Evolutionary conservation across 2,888 invertebrate species (phyloP).

Genomic region (Iselma pallidipennis): DNA sequence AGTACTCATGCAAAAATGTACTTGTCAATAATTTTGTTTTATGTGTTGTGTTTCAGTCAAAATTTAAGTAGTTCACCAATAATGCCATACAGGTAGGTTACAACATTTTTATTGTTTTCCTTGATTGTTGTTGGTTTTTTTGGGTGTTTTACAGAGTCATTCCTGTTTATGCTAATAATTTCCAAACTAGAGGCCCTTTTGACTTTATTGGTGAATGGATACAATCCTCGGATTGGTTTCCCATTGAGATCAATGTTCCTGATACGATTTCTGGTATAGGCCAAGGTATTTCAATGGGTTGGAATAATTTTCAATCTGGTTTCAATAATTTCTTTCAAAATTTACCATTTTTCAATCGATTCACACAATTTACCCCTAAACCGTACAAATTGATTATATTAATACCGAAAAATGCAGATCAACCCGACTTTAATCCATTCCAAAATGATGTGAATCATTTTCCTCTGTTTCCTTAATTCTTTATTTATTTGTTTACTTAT

Average conservation of each 20-base stretch:
- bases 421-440: constrained; percentile 11
- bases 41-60: not conserved
- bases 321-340: constrained; percentile 19
- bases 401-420: constrained; percentile 3
- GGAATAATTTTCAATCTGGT: constrained; percentile 13
- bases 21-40: not conserved
- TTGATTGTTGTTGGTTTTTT: no score
- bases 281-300: constrained; percentile 23
- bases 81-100: not conserved
- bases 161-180: constrained; percentile 7
- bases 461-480: constrained; percentile 14
- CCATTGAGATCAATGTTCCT: constrained; percentile 67
- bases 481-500: not conserved
- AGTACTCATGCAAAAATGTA: not conserved
- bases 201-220: constrained; percentile 57
- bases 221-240: constrained; percentile 61
- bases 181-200: constrained; percentile 37
- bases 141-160: constrained; percentile 10
- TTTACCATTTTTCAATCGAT: constrained; percentile 25
- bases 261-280: constrained; percentile 57
- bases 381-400: constrained; percentile 13
- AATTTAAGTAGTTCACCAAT: not conserved
- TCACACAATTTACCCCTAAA: constrained; percentile 8
- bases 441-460: constrained; percentile 3
- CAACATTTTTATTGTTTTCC: not conserved